Base-by-base conservation (phyloP, 92 coral and sea anemone genomes). In the Blastomussa wellsi region DNA sequence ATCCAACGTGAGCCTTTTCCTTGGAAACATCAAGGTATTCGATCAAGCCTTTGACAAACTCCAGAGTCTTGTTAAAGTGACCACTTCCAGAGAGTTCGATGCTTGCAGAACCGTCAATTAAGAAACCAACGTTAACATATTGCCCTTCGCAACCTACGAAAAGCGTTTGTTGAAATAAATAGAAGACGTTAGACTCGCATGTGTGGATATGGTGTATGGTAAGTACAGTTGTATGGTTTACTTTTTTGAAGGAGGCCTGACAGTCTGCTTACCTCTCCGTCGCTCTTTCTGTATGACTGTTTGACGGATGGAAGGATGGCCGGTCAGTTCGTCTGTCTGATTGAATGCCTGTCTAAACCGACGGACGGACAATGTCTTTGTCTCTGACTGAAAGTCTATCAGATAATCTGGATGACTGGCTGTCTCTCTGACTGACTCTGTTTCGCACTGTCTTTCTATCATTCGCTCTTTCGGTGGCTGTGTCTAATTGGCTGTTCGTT, bases 111-210 rank as follows among this genome's bases (percentile, higher is more conserved):
- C 79, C 79, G 42, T 74, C 79, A 16, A 74, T 49, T 60, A 74
- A 48, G 57, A 74, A 74, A 44, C 57, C 79, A 24, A 74, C 38
- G 79, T 74, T 74, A 0, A 74, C 4, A 42, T 15, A 42, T 74
- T 74, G 79, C n/a, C 60, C 55, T 42, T 74, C 79, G 24, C 79
- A 74, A 44, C 79, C 79, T 74, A 74, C n/a, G n/a, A 44, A 49
- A 62, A 26, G 16, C 13, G 17, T 29, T 26, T 8, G 28, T 20
- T 22, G 3, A 28, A 9, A 11, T 22, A n/a, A 16, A 62, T 28
- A 11, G 10, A 26, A 62, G 35, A 10, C 17, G 35, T 26, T 28
- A 62, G 16, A 62, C 35, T 62, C 5, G 17, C 16, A 28, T 2
- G 16, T 2, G 68, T 26, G 33, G 68, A 62, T 62, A 28, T 24